Percentiles rank a stretch among this genome's conserved stretches.
phyloP scores from a whole-genome alignment of 2,113 vertebrate species.

The Mustelus asterias region DNA sequence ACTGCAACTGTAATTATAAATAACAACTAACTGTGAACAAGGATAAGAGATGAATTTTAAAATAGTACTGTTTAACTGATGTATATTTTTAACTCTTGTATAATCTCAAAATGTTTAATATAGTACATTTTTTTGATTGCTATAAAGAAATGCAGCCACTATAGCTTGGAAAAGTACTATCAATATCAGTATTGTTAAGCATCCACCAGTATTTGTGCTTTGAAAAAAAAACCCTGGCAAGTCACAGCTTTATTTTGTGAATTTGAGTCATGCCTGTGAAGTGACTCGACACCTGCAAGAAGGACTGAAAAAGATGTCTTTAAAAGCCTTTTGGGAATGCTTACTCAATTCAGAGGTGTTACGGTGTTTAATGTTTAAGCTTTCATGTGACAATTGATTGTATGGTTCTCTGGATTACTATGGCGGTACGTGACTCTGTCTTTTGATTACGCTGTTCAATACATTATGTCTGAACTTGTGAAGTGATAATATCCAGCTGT shows the following conservation, averaged over 20 bases:
- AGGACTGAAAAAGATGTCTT: neutral
- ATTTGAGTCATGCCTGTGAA: neutral
- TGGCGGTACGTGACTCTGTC: neutral
- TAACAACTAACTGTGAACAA: neutral
- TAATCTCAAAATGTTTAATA: neutral
- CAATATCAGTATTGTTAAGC: neutral
- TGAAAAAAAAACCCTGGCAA: neutral
- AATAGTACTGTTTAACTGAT: neutral
- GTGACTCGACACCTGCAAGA: neutral
- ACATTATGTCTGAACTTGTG: neutral
- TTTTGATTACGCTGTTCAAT: slow-evolving; percentile 6
- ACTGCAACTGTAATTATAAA: neutral
- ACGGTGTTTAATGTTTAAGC: neutral
- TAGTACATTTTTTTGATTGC: neutral
- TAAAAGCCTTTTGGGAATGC: neutral
- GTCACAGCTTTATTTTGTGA: too few relatives aligned
- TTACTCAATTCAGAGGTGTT: neutral
- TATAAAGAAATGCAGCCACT: neutral
- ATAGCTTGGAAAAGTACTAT: neutral
- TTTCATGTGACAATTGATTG: neutral
- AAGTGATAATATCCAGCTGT: neutral
- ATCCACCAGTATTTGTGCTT: neutral
- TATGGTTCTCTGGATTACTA: neutral
- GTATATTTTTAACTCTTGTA: neutral
- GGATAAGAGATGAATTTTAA: neutral